Evolutionary conservation across 2,888 invertebrate genomes (phyloP), one percentile per base, ranked within the genome.

Genomic region (Orthosia gothica): DNA sequence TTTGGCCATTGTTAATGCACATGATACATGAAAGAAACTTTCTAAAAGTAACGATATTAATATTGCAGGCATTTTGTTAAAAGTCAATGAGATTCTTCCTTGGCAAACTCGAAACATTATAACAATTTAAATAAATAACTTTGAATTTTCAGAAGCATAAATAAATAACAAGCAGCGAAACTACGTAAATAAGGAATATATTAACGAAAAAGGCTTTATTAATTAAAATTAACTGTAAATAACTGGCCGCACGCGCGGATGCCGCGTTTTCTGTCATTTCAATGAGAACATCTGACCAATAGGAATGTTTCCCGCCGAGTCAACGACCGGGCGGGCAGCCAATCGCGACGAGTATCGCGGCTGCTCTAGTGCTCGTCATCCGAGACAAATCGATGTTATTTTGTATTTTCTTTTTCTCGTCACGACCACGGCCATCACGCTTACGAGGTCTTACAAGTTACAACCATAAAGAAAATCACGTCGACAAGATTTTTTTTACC

Each of bases 351-450:
- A 82, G 85, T 86, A 90, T 88, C 88, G 89, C 90, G 78, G 75
- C 86, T 90, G 91, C 90, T 91, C 92, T 88, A 89, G 88, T 89
- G 89, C 88, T 90, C 92, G 91, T 93, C 93, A 93, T 92, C 92
- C 94, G 93, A 92, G 91, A 95, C 95, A 91, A 95, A 95, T 95
- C 91, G 91, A 88, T 88, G 91, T 90, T 91, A 90, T 92, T 89
- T 84, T 83, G 55, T 32, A 26, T 91, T 88, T 87, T 89, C 3
- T 91, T 93, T 92, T 90, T 88, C 87, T 88, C 86, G 88, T 92
- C 93, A 93, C 92, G 92, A 90, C 81, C 84, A 85, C 86, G 88
- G 88, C 89, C 88, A 88, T 90, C 88, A 88, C 86, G 89, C 87
- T 88, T 77, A 83, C 69, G 83, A 81, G 66, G 79, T 64, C 82